Conservation (phyloP, 2,797 vertebrate genomes). For the Eospalax fontanierii region DNA sequence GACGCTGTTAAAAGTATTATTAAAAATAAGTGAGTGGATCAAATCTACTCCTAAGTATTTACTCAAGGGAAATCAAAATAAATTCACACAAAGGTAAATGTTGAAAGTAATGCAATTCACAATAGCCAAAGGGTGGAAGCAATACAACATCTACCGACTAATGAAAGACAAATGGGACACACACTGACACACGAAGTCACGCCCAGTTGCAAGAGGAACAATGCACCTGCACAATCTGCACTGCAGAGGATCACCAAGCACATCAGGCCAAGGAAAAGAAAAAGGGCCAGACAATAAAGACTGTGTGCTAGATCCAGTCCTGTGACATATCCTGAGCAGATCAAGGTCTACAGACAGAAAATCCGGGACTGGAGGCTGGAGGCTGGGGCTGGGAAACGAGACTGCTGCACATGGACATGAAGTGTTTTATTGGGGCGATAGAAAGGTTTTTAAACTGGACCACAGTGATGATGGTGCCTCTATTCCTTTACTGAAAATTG, state of each 20-base stretch:
- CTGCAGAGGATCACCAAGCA: not conserved
- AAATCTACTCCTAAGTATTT: not conserved
- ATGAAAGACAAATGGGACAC: not conserved
- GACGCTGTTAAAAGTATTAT: not conserved
- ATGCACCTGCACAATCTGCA: no score
- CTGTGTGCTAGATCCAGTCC: not conserved
- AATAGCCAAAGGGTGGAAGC: not conserved
- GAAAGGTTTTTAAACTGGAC: not conserved
- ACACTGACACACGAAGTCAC: no score
- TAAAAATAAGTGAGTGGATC: not conserved
- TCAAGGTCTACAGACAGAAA: not conserved
- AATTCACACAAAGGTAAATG: not conserved
- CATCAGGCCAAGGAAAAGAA: not conserved
- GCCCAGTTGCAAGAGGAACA: not conserved
- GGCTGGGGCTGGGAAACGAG: not conserved
- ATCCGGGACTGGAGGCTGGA: no score
- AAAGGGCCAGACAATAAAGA: not conserved
- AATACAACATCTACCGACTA: not conserved
- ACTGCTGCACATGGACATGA: not conserved
- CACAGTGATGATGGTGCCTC: not conserved
- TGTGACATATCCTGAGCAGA: not conserved
- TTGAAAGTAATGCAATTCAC: not conserved
- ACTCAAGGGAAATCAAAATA: conserved; percentile 34
- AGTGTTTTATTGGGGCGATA: not conserved
- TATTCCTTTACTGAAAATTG: not conserved